A percentile compares a stretch with the other conserved stretches of the same genome.
Conservation (phyloP, 2,888 invertebrate species). For the Colostygia pectinataria region DNA sequence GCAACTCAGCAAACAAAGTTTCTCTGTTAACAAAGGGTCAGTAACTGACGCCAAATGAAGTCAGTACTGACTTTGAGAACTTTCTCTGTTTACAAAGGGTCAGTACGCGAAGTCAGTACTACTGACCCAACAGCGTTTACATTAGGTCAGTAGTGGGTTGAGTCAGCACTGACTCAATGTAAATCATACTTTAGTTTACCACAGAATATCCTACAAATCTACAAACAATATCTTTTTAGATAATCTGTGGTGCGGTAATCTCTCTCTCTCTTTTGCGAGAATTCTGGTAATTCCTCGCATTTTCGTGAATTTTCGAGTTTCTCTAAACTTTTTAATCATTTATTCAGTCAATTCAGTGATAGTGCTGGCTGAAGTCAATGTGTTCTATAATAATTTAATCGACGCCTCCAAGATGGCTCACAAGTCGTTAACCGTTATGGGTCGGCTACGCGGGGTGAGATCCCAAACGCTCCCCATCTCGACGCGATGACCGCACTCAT, state of each 20-base stretch:
- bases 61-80: no score
- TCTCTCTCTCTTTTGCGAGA: slow-evolving; percentile 21
- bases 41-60: no score
- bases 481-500: slow-evolving; percentile 74
- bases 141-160: no score
- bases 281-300: slow-evolving; percentile 44
- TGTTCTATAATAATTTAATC: slow-evolving; percentile 9
- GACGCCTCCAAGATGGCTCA: slow-evolving; percentile 45
- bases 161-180: no score
- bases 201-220: no score
- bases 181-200: no score
- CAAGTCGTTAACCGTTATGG: slow-evolving; percentile 62
- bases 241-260: background rate
- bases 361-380: slow-evolving; percentile 12
- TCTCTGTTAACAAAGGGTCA: no score
- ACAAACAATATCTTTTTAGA: no score
- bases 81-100: no score
- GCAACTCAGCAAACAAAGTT: no score
- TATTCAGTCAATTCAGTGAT: slow-evolving; percentile 1
- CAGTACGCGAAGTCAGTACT: no score
- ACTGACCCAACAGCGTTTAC: no score
- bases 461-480: slow-evolving; percentile 68
- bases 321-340: slow-evolving; percentile 17
- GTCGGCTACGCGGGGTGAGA: slow-evolving; percentile 55
- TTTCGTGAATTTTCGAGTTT: slow-evolving; percentile 53